Conservation (phyloP, 1,140 invertebrate species). For the Bombus superbus region DNA sequence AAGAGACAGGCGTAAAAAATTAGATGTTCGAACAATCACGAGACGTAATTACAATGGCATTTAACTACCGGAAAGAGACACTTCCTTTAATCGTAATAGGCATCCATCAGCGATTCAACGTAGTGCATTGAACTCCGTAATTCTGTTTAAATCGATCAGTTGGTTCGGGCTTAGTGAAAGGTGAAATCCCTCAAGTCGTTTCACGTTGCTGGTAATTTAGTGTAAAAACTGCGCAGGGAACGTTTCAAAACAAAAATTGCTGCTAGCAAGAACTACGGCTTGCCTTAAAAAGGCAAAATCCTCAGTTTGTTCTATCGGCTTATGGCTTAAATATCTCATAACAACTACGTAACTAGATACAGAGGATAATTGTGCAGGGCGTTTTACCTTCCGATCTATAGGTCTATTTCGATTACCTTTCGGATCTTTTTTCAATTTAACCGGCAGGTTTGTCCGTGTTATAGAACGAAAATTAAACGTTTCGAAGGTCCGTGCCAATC, state of each 20-base stretch:
- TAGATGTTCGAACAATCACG: neutral
- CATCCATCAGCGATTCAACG: slow-evolving; percentile 21
- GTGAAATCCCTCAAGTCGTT: slow-evolving; percentile 4
- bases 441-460: neutral
- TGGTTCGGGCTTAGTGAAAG: slow-evolving; percentile 35
- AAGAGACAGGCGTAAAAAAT: neutral
- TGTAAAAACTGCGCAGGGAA: neutral
- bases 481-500: too few relatives aligned
- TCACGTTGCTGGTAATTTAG: neutral
- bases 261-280: too few relatives aligned
- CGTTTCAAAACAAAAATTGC: too few relatives aligned
- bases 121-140: slow-evolving; percentile 40
- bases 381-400: neutral
- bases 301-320: neutral
- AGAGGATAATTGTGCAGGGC: neutral
- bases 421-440: neutral
- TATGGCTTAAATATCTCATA: neutral
- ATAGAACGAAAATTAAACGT: too few relatives aligned
- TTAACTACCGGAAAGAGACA: slow-evolving; percentile 52
- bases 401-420: neutral
- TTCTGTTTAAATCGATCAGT: slow-evolving; percentile 32
- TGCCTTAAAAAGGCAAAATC: slow-evolving; percentile 5
- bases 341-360: too few relatives aligned
- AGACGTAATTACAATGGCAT: neutral
- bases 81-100: slow-evolving; percentile 45